Base-by-base conservation (phyloP, 2,113 vertebrate species). In the Halichoerus grypus region DNA sequence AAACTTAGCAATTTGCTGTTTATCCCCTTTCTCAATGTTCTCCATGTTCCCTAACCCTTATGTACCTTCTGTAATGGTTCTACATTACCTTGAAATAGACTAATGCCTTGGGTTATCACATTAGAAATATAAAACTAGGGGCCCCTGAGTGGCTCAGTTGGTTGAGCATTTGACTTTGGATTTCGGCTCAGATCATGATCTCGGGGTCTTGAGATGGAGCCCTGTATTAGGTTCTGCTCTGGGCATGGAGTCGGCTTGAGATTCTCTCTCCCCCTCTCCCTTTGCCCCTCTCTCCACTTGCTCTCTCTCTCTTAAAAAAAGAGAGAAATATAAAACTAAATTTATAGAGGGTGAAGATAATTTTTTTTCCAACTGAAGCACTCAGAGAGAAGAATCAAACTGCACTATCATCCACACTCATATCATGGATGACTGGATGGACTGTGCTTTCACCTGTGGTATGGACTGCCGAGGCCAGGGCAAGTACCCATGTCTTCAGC, bases 401-500 rank as follows among this genome's bases (percentile, higher is more conserved):
- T 99, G 99, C 93, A 98, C 99, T 2, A 72, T 99, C 69, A 81
- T 98, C 86, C 93, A 98, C 69, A 98, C 97, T 0, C 94, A 98
- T 4, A 95, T 99, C 91, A 97, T 93, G 80, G 98, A 98, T 0
- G 98, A 99, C 82, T 98, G 98, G 98, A 98, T 98, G 97, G 98
- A 99, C 97, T 99, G 98, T 93, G 97, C 96, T 4, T 97, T 98
- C 51, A 79, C 95, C 74, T 98, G 98, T n/a, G 97, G 96, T 7
- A 67, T 86, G 12, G 94, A 88, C n/a, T 97, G 97, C 92, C 63
- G 83, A 82, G 98, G 98, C 26, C 98, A 98, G 96, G 98, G 97
- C 91, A 96, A 94, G 8, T 98, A 98, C 97, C 99, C 98, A 0
- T 99, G 99, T 94, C 99, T 99, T 72, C 98, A 97, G 95, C 99